These are phyloP conservation scores for Vanessa cardui DNA, from an alignment of 2,888 invertebrate species.

Conservation along the genomic window DNA sequence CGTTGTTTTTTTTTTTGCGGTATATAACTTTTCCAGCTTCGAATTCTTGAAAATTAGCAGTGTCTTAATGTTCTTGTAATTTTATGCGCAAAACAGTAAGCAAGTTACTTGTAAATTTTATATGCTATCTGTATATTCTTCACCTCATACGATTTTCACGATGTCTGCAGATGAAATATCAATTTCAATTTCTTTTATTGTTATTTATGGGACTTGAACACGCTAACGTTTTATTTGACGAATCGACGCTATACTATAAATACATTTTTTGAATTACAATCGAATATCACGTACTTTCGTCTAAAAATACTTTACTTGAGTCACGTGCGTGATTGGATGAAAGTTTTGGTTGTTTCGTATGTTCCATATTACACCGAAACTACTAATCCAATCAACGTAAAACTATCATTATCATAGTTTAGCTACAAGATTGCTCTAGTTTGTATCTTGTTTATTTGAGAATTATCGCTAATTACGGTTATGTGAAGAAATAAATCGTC, in stretches of 20 bases:
- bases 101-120: not conserved
- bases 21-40: no score
- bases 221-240: slow-evolving; percentile 15
- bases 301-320: not conserved
- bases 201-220: slow-evolving; percentile 19
- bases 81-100: not conserved
- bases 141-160: not conserved
- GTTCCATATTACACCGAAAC: no score
- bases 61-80: no score
- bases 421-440: no score
- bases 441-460: no score
- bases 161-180: slow-evolving; percentile 8
- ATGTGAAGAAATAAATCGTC: no score
- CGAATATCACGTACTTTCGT: not conserved
- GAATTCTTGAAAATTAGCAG: no score
- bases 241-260: slow-evolving; percentile 5
- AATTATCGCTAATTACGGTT: no score
- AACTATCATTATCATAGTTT: no score
- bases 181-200: slow-evolving; percentile 15
- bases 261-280: not conserved
- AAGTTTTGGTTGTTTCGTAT: not conserved
- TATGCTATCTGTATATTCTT: not conserved
- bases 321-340: not conserved
- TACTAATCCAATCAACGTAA: no score
- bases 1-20: no score